Base-by-base conservation (phyloP, 2,113 vertebrate genomes). In the Poeciliopsis retropinna region DNA sequence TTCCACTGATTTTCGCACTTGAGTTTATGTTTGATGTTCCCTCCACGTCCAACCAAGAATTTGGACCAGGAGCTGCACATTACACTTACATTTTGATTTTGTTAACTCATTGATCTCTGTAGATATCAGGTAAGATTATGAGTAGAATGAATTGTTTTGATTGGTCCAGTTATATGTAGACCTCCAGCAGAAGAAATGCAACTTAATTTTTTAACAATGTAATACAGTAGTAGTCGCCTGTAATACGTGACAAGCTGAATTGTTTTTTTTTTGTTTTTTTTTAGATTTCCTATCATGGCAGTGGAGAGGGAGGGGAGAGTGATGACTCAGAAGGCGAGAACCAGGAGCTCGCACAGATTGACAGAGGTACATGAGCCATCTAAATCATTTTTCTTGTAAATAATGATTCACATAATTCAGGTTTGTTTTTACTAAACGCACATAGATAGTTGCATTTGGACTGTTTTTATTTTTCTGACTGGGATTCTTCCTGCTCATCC, bases 321-420 rank as follows among this genome's bases (percentile, higher is more conserved):
- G 96, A 97, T 8, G 96, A 97, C 90, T 97, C 96, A 64, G 96
- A 97, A 83, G 96, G 95, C 75, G 96, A 97, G 89, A 97, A 97
- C 92, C 96, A 96, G 89, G 96, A 97, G 89, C 94, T 97, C 89
- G 96, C 94, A 87, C 96, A 97, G 90, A 97, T 97, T 61, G 96
- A 97, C 85, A 95, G 95, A 96, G 96, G 96, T 97, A 88, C n/a
- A 84, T 70, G 61, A 31, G 37, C 15, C 47, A 67, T 34, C 29
- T 25, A 62, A 37, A 9, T 27, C 0, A 29, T 29, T 62, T 64
- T 39, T 22, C 13, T n/a, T 72, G 14, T 57, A 54, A 74, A 71
- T 34, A 71, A 28, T 57, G 4, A 44, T 44, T 44, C 70, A 72
- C 37, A 19, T 12, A 22, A 67, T 37, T 32, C 12, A 3, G 25